Percentiles rank a stretch among this genome's conserved stretches.
phyloP scores from a whole-genome alignment of 2,797 vertebrate species.

The Hemitrygon akajei region DNA sequence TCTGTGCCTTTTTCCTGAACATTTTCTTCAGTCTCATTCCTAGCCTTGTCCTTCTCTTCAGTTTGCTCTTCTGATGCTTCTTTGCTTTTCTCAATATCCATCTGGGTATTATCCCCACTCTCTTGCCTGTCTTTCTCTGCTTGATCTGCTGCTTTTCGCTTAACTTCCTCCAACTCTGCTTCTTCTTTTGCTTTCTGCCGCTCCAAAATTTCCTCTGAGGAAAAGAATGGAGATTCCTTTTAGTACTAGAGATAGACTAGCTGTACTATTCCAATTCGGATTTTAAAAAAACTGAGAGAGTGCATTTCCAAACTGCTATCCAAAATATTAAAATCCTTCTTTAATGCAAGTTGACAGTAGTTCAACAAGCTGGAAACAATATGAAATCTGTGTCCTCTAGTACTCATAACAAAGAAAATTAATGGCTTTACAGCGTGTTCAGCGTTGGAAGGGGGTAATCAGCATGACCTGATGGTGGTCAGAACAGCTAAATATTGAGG shows the following conservation, averaged over 20 bases:
- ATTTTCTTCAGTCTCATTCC: slow-evolving; percentile 48
- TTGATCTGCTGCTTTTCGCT: slow-evolving; percentile 67
- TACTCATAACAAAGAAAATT: background rate
- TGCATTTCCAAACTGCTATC: background rate
- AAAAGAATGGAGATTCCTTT: slow-evolving; percentile 42
- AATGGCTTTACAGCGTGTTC: background rate
- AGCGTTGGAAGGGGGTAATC: background rate
- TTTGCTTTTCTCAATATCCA: slow-evolving; percentile 62
- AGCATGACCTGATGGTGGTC: no score
- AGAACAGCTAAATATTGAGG: no score
- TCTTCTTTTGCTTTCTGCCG: slow-evolving; percentile 74
- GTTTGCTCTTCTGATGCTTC: slow-evolving; percentile 53
- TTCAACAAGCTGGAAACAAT: background rate
- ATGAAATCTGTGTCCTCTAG: background rate
- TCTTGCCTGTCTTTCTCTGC: slow-evolving; percentile 61
- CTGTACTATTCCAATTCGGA: background rate
- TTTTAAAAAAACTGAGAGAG: background rate
- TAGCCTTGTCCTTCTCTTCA: slow-evolving; percentile 47
- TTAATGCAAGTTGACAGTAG: background rate
- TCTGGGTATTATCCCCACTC: slow-evolving; percentile 50
- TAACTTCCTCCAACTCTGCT: slow-evolving; percentile 72
- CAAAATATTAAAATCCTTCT: background rate
- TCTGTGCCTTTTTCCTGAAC: slow-evolving; percentile 53
- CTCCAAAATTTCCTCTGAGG: slow-evolving; percentile 86
- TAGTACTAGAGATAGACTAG: slow-evolving; percentile 36